phyloP scores from a whole-genome alignment of 2,113 vertebrate genomes.

The Sakesphorus luctuosus region DNA sequence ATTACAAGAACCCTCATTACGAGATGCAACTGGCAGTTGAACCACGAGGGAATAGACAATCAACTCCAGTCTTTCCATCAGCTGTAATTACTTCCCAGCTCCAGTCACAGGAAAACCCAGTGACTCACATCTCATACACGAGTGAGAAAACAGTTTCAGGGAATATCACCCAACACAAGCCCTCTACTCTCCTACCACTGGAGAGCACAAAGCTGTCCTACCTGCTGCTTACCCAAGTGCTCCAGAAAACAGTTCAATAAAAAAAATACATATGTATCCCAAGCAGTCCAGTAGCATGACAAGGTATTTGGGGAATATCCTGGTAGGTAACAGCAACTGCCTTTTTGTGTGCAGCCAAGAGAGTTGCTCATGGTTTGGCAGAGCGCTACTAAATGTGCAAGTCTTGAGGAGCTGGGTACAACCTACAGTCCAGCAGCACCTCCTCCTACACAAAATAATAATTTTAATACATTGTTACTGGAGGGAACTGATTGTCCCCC shows the following conservation, averaged over 20 bases:
- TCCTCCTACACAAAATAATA: background rate
- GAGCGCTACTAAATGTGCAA: rapidly evolving
- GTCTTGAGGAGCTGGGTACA: background rate
- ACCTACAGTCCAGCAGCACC: background rate
- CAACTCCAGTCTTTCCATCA: rapidly evolving
- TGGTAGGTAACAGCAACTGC: background rate
- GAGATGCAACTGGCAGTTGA: background rate
- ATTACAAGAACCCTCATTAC: too few relatives aligned
- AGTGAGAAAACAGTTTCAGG: background rate
- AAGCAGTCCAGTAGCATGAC: background rate
- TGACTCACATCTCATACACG: background rate
- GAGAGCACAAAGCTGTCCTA: background rate
- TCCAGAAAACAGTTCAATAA: background rate
- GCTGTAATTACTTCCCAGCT: background rate
- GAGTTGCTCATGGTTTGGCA: background rate
- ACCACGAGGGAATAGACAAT: rapidly evolving
- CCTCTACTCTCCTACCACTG: background rate
- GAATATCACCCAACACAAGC: background rate
- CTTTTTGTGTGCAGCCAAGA: background rate
- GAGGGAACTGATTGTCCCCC: background rate
- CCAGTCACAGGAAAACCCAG: background rate
- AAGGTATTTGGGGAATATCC: background rate
- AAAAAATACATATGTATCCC: background rate
- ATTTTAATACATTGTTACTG: background rate
- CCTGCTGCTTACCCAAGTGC: background rate